phyloP scores from a whole-genome alignment of 1,140 invertebrate species.

The Heliconius melpomene region DNA sequence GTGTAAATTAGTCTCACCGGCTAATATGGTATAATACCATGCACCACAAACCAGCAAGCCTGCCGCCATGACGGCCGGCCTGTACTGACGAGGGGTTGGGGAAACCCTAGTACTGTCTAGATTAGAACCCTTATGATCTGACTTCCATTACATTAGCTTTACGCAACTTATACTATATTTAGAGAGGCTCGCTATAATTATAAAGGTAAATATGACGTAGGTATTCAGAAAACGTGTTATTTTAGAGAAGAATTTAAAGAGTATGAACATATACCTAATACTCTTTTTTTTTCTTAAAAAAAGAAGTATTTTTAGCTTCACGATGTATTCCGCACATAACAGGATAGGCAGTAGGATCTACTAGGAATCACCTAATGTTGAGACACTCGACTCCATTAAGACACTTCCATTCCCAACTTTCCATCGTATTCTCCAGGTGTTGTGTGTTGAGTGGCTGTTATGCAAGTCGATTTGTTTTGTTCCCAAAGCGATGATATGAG shows the following conservation, averaged over 20 bases:
- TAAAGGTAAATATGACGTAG: conserved; percentile 1
- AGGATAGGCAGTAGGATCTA: no score
- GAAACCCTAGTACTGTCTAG: conserved; percentile 58
- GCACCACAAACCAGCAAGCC: conserved; percentile 64
- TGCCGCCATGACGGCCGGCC: conserved; percentile 58
- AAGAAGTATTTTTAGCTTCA: no score
- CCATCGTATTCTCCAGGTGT: no score
- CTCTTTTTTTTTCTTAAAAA: no score
- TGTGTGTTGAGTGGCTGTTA: no score
- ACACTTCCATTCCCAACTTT: no score
- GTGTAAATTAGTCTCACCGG: conserved; percentile 51
- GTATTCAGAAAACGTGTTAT: neutral
- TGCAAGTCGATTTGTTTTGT: no score
- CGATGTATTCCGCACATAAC: no score
- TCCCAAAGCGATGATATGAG: no score
- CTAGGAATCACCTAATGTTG: no score
- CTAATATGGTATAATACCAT: conserved; percentile 73
- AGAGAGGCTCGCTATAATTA: neutral
- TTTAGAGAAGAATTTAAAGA: neutral
- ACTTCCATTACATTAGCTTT: conserved; percentile 32
- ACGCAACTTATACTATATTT: conserved; percentile 40
- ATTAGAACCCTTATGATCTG: conserved; percentile 68
- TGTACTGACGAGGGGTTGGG: conserved; percentile 48
- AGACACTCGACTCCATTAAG: no score
- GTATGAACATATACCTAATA: no score